Percentiles rank a stretch among this genome's conserved stretches.
Evolutionary conservation across 1,140 invertebrate genomes (phyloP).

Genomic region (Drosophila pseudoobscura): DNA sequence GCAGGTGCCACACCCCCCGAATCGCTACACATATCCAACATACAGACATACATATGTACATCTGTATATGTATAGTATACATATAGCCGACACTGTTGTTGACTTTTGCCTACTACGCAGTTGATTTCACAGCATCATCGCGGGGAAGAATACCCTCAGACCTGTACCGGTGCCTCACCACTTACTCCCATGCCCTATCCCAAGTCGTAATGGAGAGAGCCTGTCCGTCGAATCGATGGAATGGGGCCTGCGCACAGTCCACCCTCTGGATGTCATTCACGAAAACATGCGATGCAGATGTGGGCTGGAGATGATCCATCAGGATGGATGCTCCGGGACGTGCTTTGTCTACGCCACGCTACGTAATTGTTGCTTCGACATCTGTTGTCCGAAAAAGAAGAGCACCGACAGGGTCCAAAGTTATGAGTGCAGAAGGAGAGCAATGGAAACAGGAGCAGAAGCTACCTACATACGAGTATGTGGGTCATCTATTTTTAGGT

Average conservation of each 20-base stretch:
- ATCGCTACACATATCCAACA: not conserved
- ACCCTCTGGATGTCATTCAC: slow-evolving; percentile 63
- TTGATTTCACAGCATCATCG: slow-evolving; percentile 70
- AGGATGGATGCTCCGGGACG: slow-evolving; percentile 9
- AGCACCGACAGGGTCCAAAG: slow-evolving; percentile 34
- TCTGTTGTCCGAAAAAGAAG: slow-evolving; percentile 39
- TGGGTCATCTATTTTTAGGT: slow-evolving; percentile 70
- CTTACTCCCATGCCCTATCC: slow-evolving; percentile 68
- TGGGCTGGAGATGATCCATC: slow-evolving; percentile 31
- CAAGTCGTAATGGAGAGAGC: slow-evolving; percentile 56
- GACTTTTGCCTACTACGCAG: slow-evolving; percentile 78
- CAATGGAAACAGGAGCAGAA: slow-evolving; percentile 9
- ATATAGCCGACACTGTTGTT: slow-evolving; percentile 35
- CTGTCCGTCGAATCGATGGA: slow-evolving; percentile 57
- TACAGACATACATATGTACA: slow-evolving; percentile 2
- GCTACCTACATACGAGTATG: slow-evolving; percentile 30
- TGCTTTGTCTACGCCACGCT: slow-evolving; percentile 35
- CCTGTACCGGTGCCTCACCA: not conserved
- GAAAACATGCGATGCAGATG: slow-evolving; percentile 44
- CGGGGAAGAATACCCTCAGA: not conserved
- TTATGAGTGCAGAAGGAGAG: slow-evolving; percentile 17
- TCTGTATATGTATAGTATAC: not conserved
- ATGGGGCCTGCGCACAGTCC: slow-evolving; percentile 52
- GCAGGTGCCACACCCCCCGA: slow-evolving; percentile 45
- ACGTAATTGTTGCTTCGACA: slow-evolving; percentile 50